Evolutionary conservation across 2,113 vertebrate species (phyloP).

Genomic region (Salvator merianae): DNA sequence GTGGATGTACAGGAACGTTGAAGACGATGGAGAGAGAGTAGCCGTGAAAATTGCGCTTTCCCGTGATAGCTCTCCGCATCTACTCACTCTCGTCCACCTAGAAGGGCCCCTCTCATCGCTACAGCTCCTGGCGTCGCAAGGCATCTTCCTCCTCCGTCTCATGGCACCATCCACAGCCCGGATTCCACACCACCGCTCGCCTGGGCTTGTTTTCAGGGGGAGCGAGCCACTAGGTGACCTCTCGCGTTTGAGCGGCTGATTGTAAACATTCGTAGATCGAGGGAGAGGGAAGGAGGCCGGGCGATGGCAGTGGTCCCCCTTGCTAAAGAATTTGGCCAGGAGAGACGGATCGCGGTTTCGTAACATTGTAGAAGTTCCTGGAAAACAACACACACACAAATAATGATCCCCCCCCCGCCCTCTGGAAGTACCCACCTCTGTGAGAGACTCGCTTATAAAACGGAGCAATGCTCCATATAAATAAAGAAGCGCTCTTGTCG

Average conservation of each 20-base stretch:
- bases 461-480: background rate
- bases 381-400: background rate
- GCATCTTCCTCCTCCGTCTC: background rate
- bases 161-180: background rate
- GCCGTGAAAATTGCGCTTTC: too few relatives aligned
- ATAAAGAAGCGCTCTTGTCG: background rate
- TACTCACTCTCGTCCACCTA: background rate
- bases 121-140: background rate
- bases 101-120: background rate
- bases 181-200: background rate
- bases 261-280: background rate
- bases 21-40: background rate
- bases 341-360: constrained; percentile 5
- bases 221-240: background rate
- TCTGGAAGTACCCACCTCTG: background rate
- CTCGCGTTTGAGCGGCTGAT: background rate
- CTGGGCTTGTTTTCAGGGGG: background rate
- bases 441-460: too few relatives aligned
- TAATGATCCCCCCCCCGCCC: background rate
- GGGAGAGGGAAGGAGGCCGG: background rate
- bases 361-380: background rate
- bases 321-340: background rate
- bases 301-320: background rate
- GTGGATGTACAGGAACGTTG: too few relatives aligned
- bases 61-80: background rate